Evolutionary conservation across 2,113 vertebrate genomes (phyloP).

Genomic region (Megaleporinus macrocephalus): DNA sequence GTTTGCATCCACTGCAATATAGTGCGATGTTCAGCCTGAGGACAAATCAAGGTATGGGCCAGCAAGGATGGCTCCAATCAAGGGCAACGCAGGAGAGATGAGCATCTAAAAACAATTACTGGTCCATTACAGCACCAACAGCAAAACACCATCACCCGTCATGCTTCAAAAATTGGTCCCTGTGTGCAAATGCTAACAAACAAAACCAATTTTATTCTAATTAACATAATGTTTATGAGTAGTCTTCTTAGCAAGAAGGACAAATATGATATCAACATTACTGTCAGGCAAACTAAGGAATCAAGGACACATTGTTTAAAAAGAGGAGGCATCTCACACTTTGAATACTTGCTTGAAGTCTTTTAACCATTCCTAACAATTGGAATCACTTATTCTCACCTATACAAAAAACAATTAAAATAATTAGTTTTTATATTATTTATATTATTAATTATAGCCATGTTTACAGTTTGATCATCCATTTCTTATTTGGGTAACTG

Average conservation of each 20-base stretch:
- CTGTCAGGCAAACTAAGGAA: too few relatives aligned
- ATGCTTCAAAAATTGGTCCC: constrained; percentile 5
- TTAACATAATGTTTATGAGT: background rate
- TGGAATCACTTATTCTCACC: too few relatives aligned
- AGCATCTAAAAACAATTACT: constrained; percentile 23
- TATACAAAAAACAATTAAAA: too few relatives aligned
- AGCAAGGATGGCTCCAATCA: background rate
- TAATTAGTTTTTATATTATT: too few relatives aligned
- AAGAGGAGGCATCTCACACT: too few relatives aligned
- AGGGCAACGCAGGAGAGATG: constrained; percentile 4
- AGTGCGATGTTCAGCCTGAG: constrained; percentile 38
- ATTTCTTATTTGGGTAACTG: too few relatives aligned
- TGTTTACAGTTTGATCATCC: too few relatives aligned
- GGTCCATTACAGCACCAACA: constrained; percentile 18
- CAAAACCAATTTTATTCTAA: background rate
- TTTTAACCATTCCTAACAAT: too few relatives aligned
- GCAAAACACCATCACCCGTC: background rate
- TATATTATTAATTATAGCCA: too few relatives aligned
- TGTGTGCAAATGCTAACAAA: background rate
- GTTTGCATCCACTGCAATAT: background rate
- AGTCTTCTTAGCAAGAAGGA: background rate
- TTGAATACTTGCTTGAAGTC: too few relatives aligned
- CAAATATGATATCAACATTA: too few relatives aligned
- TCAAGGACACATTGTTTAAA: too few relatives aligned
- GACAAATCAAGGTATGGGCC: constrained; percentile 7